Evolutionary conservation across 2,888 invertebrate genomes (phyloP), one percentile per base, ranked within the genome.

Genomic region (Cecidostiba fungosa): DNA sequence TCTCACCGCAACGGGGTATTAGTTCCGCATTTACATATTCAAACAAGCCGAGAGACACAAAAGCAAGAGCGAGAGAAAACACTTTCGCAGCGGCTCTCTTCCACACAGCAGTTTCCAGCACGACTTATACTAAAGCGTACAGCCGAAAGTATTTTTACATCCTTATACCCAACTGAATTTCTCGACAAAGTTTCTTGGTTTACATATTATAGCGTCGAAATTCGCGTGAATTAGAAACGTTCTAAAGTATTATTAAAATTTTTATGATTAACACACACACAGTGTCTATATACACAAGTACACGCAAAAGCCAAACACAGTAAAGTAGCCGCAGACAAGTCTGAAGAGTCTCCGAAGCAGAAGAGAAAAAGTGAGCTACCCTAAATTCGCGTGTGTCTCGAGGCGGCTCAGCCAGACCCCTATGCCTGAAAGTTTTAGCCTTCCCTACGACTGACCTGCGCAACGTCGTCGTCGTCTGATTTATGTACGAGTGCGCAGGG

Each of bases 331-430:
- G 26, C 54, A 72, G 76, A 36, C 29, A 80, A 50, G 59, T 16
- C 19, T 0, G 26, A 73, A 85, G 87, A 74, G 88, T 26, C 66
- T 66, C 32, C 72, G 62, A 50, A 39, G 32, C 16, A 29, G 50
- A 23, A 59, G 29, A 3, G 78, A 47, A 8, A 29, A 90, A 89
- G 91, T 90, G 90, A 47, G 50, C 91, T 90, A 92, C 92, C 92
- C 91, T 92, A 92, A 92, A 92, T 92, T 92, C 89, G 91, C 23
- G 50, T 91, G 91, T 92, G 92, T 92, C 92, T 92, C 91, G 90
- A 89, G 90, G 89, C 89, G 85, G 36, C 23, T 36, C 29, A 39
- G 59, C 77, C 86, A 86, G 87, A 87, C 89, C 88, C 87, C 88
- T 88, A 88, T 87, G 89, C 89, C 90, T 91, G 89, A 91, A 92